phyloP scores from a whole-genome alignment of 2,797 vertebrate genomes.

The Microctenopoma stevenorrisi region DNA sequence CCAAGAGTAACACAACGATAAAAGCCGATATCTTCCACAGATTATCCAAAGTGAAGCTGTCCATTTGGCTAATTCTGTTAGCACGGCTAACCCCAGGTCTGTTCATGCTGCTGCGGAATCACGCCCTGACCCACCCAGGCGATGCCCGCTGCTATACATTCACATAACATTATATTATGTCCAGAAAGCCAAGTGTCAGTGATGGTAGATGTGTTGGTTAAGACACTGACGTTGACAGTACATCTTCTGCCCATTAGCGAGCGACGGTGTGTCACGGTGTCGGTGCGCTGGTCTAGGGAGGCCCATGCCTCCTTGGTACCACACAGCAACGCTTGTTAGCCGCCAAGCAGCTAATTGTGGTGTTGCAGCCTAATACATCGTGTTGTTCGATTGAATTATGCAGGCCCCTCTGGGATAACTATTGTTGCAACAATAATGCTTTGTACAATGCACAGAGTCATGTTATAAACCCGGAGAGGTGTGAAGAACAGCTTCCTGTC shows the following conservation, averaged over 20 bases:
- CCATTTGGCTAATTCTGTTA: conserved; percentile 61
- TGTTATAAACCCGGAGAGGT: not conserved
- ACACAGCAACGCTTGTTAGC: conserved; percentile 26
- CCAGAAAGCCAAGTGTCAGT: no score
- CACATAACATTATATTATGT: not conserved
- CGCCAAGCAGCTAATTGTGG: not conserved
- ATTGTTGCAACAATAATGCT: conserved; percentile 14
- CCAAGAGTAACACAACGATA: accelerated
- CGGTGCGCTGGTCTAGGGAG: conserved; percentile 26
- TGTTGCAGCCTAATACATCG: conserved; percentile 1
- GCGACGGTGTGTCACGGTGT: not conserved
- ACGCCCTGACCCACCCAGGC: conserved; percentile 57
- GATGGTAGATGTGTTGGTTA: not conserved
- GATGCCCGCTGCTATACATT: conserved; percentile 9
- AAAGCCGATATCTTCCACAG: not conserved
- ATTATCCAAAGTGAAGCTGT: conserved; percentile 4
- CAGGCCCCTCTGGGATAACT: conserved; percentile 14
- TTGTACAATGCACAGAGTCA: not conserved
- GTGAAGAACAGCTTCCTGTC: conserved; percentile 12
- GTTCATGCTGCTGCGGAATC: conserved; percentile 52
- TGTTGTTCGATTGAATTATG: not conserved
- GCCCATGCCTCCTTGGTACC: conserved; percentile 45
- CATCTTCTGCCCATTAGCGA: conserved; percentile 6
- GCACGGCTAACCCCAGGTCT: conserved; percentile 55
- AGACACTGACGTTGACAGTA: not conserved